Evolutionary conservation across 2,113 vertebrate species (phyloP), one percentile per base, ranked within the genome.

Genomic region (Protomyctophum bolini): DNA sequence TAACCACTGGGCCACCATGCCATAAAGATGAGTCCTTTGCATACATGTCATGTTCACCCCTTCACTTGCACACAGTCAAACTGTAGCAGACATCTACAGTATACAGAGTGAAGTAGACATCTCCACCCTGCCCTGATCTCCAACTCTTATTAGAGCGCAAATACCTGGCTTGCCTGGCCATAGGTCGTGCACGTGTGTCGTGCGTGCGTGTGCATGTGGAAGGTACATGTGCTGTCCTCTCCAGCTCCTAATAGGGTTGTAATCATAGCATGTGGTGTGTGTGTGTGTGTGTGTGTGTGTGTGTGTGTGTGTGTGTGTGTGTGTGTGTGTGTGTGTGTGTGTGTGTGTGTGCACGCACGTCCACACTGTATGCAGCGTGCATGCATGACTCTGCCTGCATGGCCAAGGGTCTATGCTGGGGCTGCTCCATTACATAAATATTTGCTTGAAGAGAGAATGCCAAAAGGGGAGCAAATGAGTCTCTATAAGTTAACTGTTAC

Each of bases 381-480:
- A 52, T 52, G 50, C 12, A 12, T 52, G 50, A 10, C 9, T 52
- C 9, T 52, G 55, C 52, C 79, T 67, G 21, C 21, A 21, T 21
- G 47, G 58, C 57, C 79, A 45, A 49, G 66, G 66, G 62, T 73
- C 64, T 73, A 57, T 63, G 62, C 62, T 72, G 29, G 77, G 72
- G 72, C 77, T n/a, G 70, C 72, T 77, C 82, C 73, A 75, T 84
- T 77, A 72, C 58, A 84, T 58, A 87, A 85, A 84, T 87, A 84
- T 82, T 84, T 84, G 79, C 72, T 82, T 80, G 82, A 64, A 47
- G 64, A 59, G 62, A 21, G 33, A 41, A 65, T 69, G 78, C 62
- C 70, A 48, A 76, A 64, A 48, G 65, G 45, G 29, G 54, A 72
- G 59, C 7, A 51, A 66, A 70, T 63, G 58, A 71, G 33, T 60